phyloP scores from a whole-genome alignment of 2,888 invertebrate genomes.

The Xestia rhomboidea region DNA sequence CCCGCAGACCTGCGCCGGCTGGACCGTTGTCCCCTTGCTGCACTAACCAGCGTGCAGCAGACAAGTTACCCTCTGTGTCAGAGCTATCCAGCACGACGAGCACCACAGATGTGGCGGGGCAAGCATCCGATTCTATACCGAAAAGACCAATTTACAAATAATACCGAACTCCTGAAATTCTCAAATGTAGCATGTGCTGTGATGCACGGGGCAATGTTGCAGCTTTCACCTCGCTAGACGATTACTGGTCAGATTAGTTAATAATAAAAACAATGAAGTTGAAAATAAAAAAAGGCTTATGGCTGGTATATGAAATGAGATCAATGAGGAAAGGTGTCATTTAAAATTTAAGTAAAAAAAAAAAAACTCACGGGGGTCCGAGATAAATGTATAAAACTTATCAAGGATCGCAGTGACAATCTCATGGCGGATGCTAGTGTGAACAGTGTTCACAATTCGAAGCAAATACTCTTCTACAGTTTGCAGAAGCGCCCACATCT shows the following conservation, averaged over 20 bases:
- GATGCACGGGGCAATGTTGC: background rate
- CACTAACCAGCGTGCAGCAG: conserved; percentile 83
- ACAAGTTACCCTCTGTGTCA: conserved; percentile 75
- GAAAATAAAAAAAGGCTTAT: background rate
- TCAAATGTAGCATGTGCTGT: conserved; percentile 2
- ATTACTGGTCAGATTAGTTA: background rate
- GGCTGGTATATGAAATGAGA: background rate
- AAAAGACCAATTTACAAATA: conserved; percentile 24
- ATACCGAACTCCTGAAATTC: conserved; percentile 21
- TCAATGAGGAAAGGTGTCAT: background rate
- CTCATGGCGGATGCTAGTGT: conserved; percentile 82
- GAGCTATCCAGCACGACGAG: conserved; percentile 90
- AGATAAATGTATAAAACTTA: conserved; percentile 91
- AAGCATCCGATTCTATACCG: conserved; percentile 84
- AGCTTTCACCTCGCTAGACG: background rate
- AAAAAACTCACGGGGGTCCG: conserved; percentile 88
- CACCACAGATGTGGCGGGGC: conserved; percentile 91
- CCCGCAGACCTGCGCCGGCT: conserved; percentile 89
- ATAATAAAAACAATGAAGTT: background rate
- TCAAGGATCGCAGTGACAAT: conserved; percentile 90
- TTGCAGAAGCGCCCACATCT: conserved; percentile 78
- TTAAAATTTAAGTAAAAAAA: background rate
- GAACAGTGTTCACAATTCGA: conserved; percentile 76
- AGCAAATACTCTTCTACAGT: conserved; percentile 82
- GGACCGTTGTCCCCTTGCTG: conserved; percentile 83